A percentile compares a stretch with the other conserved stretches of the same genome.
These are phyloP conservation scores for Acanthaster planci DNA, from an alignment of 35 echinoderm and acorn worm species.

Conservation along the genomic window DNA sequence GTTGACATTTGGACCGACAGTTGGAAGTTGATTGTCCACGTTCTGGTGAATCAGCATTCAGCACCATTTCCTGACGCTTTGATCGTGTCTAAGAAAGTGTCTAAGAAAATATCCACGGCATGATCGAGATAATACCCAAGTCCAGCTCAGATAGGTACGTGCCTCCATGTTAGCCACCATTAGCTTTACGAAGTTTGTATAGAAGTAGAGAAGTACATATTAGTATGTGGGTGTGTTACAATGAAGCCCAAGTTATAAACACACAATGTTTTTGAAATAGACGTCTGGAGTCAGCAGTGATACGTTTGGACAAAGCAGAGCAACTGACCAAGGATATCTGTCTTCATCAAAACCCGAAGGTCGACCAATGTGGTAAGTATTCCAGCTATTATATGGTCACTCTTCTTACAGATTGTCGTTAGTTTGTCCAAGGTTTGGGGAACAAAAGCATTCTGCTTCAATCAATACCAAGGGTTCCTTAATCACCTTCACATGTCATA, in stretches of 20 bases:
- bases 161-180: too few relatives aligned
- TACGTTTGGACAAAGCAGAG: conserved; percentile 19
- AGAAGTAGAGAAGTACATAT: too few relatives aligned
- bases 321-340: conserved; percentile 55
- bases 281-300: conserved; percentile 54
- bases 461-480: too few relatives aligned
- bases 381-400: too few relatives aligned
- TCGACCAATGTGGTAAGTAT: too few relatives aligned
- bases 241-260: too few relatives aligned
- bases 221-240: too few relatives aligned
- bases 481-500: too few relatives aligned
- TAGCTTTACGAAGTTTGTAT: too few relatives aligned
- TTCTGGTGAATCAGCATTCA: conserved; percentile 63
- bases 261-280: conserved; percentile 32
- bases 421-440: too few relatives aligned
- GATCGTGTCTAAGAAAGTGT: conserved; percentile 35
- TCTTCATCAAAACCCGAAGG: conserved; percentile 3
- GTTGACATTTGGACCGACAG: conserved; percentile 29
- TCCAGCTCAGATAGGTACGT: conserved; percentile 59
- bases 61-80: conserved; percentile 56
- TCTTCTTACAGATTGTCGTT: too few relatives aligned
- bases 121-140: conserved; percentile 78
- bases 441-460: too few relatives aligned
- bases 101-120: conserved; percentile 21
- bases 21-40: conserved; percentile 23